Percentiles rank a stretch among this genome's conserved stretches.
Evolutionary conservation across 1,140 invertebrate species (phyloP).

Genomic region (Calycopis cecrops): DNA sequence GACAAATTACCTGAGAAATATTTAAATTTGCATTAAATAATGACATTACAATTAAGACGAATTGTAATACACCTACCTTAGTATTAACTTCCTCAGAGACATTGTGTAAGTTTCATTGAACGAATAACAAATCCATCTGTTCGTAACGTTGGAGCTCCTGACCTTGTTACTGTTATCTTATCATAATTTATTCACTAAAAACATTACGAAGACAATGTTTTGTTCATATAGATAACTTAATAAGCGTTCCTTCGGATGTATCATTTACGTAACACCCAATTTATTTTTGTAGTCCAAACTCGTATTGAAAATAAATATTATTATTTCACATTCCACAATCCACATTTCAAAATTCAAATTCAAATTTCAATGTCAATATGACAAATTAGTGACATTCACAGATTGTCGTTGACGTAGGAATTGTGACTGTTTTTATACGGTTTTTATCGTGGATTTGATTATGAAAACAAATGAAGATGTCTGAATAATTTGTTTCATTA

Average conservation of each 20-base stretch:
- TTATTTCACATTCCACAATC: background rate
- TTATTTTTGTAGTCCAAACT: no score
- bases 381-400: no score
- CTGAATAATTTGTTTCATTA: no score
- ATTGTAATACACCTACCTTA: conserved; percentile 28
- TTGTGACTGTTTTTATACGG: no score
- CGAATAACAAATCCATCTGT: background rate
- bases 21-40: no score
- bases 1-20: no score
- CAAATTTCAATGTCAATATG: background rate
- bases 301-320: background rate
- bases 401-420: no score
- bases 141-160: background rate
- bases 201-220: background rate
- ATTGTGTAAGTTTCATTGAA: conserved; percentile 13
- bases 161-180: conserved; percentile 2
- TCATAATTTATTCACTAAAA: background rate
- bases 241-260: no score
- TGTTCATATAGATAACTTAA: background rate
- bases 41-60: background rate
- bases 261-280: no score
- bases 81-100: conserved; percentile 33
- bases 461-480: no score
- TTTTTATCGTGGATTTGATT: no score
- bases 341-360: no score